Percentiles rank a stretch among this genome's conserved stretches.
Evolutionary conservation across 2,113 vertebrate genomes (phyloP).

Genomic region (Ceyx cyanopectus): DNA sequence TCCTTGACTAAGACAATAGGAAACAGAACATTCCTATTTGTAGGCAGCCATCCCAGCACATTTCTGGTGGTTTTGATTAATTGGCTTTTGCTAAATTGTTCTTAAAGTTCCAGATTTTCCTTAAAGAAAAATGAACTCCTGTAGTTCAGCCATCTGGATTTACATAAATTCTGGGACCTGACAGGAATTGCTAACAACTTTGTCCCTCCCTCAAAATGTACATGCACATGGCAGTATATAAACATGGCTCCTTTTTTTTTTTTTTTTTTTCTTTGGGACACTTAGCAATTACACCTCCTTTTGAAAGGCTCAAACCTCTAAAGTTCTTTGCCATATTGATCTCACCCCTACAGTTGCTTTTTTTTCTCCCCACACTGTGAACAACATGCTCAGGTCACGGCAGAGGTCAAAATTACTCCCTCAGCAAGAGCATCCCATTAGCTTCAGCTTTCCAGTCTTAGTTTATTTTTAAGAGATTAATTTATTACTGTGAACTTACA

Average conservation of each 20-base stretch:
- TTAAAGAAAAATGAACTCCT: background rate
- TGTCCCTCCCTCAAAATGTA: background rate
- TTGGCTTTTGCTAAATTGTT: constrained; percentile 26
- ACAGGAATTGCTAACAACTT: background rate
- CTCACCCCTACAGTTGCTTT: background rate
- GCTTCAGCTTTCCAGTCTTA: background rate
- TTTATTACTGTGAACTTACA: background rate
- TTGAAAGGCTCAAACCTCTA: background rate
- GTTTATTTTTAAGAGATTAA: background rate
- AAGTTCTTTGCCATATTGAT: background rate
- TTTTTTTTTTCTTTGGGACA: background rate
- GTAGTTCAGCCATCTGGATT: constrained; percentile 34
- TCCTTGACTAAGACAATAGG: background rate
- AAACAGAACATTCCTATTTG: background rate
- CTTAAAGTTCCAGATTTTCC: constrained; percentile 51
- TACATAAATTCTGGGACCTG: background rate
- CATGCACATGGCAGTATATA: background rate
- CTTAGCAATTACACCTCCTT: background rate
- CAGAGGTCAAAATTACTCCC: background rate
- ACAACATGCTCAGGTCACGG: background rate
- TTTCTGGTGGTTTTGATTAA: constrained; percentile 40
- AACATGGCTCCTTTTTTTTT: background rate
- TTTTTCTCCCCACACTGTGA: background rate
- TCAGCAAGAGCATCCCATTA: background rate
- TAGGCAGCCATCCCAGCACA: background rate